Evolutionary conservation across 2,113 vertebrate genomes (phyloP), one percentile per base, ranked within the genome.

Genomic region (Prionailurus viverrinus): DNA sequence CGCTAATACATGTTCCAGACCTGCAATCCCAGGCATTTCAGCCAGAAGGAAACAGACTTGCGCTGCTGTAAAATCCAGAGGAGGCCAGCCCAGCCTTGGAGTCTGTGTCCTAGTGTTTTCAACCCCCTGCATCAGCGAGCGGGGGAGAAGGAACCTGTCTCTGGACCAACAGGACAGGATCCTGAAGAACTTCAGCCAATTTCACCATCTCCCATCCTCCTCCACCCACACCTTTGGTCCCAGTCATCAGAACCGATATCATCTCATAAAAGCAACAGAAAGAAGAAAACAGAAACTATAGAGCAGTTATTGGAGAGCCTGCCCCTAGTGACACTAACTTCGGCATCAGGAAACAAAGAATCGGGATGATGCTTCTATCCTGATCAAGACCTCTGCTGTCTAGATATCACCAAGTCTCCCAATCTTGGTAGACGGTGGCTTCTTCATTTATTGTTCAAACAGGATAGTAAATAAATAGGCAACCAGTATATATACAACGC

Each of bases 1-100:
- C 97, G 97, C 98, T 98, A 98, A 97, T 97, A 95, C 91, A 98
- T 86, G 94, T 98, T 98, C 98, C 98, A 99, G 98, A 98, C 97
- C 98, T 98, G 91, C 97, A 96, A 98, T 94, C 97, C 48, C 95
- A 98, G 90, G 96, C 98, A 89, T 82, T 98, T 76, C 87, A 93
- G 97, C 97, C 98, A 98, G 96, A 92, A 97, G 97, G 91, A 98
- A 99, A 97, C 80, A 86, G 31, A 66, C 61, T 96, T 4, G 84
- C 66, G 27, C 69, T 96, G 94, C 83, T 96, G 85, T 94, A 98
- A 98, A 98, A 97, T 94, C 96, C 93, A n/a, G 88, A 69, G 80
- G 80, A 65, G 90, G 68, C 89, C 95, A 93, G 84, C 89, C 71
- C 65, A 97, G 97, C 83, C 88, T 71, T 63, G 55, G 61, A 69